A percentile compares a stretch with the other conserved stretches of the same genome.
These are phyloP conservation scores for Frankliniella fusca DNA, from an alignment of 2,888 invertebrate species.

Conservation along the genomic window DNA sequence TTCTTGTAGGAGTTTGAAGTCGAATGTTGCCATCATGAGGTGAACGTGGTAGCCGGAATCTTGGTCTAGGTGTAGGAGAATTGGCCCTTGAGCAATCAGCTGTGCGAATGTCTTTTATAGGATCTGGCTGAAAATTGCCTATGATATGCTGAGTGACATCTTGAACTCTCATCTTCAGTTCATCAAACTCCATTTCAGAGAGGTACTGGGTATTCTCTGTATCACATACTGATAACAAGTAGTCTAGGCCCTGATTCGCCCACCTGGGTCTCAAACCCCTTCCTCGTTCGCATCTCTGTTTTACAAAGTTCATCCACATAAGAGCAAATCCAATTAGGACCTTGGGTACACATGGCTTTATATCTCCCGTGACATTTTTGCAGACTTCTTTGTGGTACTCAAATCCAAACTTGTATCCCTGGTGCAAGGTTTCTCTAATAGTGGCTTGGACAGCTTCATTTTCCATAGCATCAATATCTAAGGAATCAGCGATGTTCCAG, in stretches of 20 bases:
- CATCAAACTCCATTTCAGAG: slow-evolving; percentile 73
- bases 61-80: background rate
- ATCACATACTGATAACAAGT: slow-evolving; percentile 78
- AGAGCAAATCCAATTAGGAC: slow-evolving; percentile 66
- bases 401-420: slow-evolving; percentile 85
- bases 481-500: slow-evolving; percentile 51
- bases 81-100: background rate
- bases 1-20: background rate
- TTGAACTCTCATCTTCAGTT: slow-evolving; percentile 40
- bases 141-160: slow-evolving; percentile 23
- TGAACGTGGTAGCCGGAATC: background rate
- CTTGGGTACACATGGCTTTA: slow-evolving; percentile 44
- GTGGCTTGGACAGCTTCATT: slow-evolving; percentile 58
- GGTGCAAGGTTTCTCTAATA: slow-evolving; percentile 73
- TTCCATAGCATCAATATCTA: slow-evolving; percentile 54
- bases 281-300: slow-evolving; percentile 76
- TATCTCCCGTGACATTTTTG: slow-evolving; percentile 55
- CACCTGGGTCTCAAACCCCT: slow-evolving; percentile 77
- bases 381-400: slow-evolving; percentile 76
- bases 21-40: background rate
- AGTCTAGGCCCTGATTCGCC: slow-evolving; percentile 86
- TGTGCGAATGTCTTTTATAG: background rate
- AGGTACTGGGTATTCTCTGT: slow-evolving; percentile 75
- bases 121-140: background rate
- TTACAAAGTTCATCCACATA: slow-evolving; percentile 87